Evolutionary conservation across 2,797 vertebrate species (phyloP).

Genomic region (Stomatorhinus walkeri): DNA sequence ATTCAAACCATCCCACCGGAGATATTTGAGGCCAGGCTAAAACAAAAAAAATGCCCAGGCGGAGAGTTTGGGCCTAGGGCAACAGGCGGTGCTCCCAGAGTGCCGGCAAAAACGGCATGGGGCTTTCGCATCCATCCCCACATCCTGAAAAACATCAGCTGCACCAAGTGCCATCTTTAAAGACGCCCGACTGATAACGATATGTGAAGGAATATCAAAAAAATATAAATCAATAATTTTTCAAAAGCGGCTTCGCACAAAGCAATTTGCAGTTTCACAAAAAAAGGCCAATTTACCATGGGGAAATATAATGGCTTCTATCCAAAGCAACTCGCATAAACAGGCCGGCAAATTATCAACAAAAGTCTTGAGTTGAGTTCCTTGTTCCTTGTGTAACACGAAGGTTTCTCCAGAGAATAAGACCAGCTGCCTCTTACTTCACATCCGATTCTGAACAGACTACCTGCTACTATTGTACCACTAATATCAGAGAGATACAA

Average conservation of each 20-base stretch:
- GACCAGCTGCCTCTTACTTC: not conserved
- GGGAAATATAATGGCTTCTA: not conserved
- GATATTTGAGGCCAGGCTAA: constrained; percentile 1
- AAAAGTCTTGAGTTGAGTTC: not conserved
- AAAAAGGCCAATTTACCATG: not conserved
- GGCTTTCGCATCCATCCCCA: not conserved
- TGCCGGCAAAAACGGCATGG: not conserved
- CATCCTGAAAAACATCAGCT: not conserved
- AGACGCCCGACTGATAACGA: not conserved
- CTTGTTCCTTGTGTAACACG: not conserved
- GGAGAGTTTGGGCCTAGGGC: constrained; percentile 28
- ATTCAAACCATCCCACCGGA: constrained; percentile 28
- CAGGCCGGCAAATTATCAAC: constrained; percentile 1
- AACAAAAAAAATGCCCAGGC: not conserved
- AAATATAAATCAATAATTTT: not conserved
- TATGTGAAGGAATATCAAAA: not conserved
- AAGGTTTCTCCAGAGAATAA: not conserved
- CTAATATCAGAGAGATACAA: not conserved
- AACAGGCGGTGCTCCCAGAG: constrained; percentile 34
- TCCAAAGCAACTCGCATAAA: not conserved
- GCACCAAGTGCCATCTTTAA: not conserved
- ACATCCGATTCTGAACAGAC: not conserved
- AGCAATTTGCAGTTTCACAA: not conserved
- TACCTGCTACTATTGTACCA: not conserved
- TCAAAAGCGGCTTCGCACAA: not conserved